Conservation (phyloP, 2,113 vertebrate genomes). For the Ctenomys sociabilis region DNA sequence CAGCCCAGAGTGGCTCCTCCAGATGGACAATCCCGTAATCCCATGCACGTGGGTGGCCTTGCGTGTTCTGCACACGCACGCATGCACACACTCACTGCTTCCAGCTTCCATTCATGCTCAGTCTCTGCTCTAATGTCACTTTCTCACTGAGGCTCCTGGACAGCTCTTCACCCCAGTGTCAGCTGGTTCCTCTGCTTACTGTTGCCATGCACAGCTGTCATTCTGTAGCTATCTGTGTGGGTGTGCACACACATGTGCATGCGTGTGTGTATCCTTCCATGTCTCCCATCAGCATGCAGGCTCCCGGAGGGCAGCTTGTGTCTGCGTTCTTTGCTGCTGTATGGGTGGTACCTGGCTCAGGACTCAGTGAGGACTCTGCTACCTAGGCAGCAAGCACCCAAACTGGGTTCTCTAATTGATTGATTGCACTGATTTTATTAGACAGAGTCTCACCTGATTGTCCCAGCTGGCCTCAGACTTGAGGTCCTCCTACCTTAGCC, state of each 20-base stretch:
- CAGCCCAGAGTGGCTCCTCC: not conserved
- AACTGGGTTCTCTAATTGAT: not conserved
- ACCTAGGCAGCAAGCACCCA: not conserved
- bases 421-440: not conserved
- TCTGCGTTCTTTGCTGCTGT: not conserved
- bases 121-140: not conserved
- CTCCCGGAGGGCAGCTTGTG: rapidly evolving
- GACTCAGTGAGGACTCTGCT: not conserved
- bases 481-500: not conserved
- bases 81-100: not conserved
- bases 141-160: not conserved
- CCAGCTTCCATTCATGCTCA: rapidly evolving
- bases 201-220: not conserved
- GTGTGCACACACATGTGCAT: too few species aligned
- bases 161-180: too few species aligned
- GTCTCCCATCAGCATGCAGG: rapidly evolving
- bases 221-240: too few species aligned
- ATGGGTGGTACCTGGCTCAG: rapidly evolving
- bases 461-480: not conserved
- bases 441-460: not conserved
- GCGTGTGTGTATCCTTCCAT: rapidly evolving
- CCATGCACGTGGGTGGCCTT: not conserved
- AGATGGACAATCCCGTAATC: not conserved
- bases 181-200: not conserved
- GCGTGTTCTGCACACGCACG: not conserved